Conservation (phyloP, 2,113 vertebrate genomes). For the Callipepla squamata region DNA sequence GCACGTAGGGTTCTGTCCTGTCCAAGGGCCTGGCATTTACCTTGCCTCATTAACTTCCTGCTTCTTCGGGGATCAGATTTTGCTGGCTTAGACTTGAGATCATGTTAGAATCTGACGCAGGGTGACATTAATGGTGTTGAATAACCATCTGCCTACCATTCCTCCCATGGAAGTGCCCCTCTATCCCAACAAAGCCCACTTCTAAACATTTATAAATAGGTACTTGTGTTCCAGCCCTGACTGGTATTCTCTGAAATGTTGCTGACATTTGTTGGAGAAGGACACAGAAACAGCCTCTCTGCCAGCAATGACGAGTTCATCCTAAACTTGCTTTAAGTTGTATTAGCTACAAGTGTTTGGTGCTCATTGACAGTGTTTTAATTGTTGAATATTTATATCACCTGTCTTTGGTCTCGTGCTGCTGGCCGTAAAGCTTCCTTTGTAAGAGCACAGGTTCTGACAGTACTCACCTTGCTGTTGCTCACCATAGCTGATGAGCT, state of each 20-base stretch:
- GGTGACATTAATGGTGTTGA: not conserved
- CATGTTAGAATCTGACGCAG: not conserved
- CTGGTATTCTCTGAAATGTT: not conserved
- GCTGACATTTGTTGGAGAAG: not conserved
- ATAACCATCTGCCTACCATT: rapidly evolving
- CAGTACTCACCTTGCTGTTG: not conserved
- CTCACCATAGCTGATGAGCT: not conserved
- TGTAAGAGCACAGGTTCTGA: not conserved
- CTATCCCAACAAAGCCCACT: not conserved
- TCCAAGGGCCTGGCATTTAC: not conserved
- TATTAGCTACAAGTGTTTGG: not conserved
- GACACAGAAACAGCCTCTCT: not conserved
- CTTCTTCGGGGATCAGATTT: not conserved
- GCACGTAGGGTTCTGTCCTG: not conserved
- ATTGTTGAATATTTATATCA: not conserved
- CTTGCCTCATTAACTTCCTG: not conserved
- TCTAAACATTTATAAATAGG: not conserved
- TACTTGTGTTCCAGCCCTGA: not conserved
- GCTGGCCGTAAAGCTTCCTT: conserved; percentile 22
- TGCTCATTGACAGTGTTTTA: not conserved
- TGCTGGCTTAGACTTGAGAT: not conserved
- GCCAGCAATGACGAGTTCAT: conserved; percentile 22
- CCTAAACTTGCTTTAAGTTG: not conserved
- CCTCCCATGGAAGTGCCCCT: not conserved
- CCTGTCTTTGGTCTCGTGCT: not conserved